These are phyloP conservation scores for Shinisaurus crocodilurus DNA, from an alignment of 2,113 vertebrate species.

Conservation along the genomic window DNA sequence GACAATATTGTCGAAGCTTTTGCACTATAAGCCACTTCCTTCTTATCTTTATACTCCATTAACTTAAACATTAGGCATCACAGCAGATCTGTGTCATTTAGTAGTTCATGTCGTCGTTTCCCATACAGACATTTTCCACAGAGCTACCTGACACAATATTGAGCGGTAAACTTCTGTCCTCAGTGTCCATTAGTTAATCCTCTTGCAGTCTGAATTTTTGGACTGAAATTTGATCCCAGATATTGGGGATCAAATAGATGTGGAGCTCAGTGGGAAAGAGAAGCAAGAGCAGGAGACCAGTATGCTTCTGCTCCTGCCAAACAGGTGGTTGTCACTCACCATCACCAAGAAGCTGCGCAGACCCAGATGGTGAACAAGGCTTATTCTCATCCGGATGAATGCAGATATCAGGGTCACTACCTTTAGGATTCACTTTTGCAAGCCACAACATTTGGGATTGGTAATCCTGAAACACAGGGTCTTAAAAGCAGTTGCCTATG, in stretches of 20 bases:
- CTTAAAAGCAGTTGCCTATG: not conserved
- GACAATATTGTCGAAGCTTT: not conserved
- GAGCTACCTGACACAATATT: not conserved
- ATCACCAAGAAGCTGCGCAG: not conserved
- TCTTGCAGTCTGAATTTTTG: not conserved
- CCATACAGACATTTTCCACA: not conserved
- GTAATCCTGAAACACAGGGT: not conserved
- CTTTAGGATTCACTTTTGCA: not conserved
- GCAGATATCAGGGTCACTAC: not conserved
- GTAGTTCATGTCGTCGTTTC: not conserved
- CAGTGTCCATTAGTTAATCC: not conserved
- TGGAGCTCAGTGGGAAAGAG: not conserved
- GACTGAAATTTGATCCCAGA: not conserved
- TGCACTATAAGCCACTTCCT: accelerated
- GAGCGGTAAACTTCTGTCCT: not conserved
- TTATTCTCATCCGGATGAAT: not conserved
- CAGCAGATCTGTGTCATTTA: not conserved
- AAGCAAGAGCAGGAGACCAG: too few relatives aligned
- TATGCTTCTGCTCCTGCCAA: too few relatives aligned
- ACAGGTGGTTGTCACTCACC: not conserved
- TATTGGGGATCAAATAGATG: not conserved
- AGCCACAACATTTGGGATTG: not conserved
- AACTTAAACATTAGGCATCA: not conserved
- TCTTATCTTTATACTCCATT: not conserved
- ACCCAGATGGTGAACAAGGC: not conserved